phyloP scores from a whole-genome alignment of 2,113 vertebrate species.

The Oplegnathus fasciatus region DNA sequence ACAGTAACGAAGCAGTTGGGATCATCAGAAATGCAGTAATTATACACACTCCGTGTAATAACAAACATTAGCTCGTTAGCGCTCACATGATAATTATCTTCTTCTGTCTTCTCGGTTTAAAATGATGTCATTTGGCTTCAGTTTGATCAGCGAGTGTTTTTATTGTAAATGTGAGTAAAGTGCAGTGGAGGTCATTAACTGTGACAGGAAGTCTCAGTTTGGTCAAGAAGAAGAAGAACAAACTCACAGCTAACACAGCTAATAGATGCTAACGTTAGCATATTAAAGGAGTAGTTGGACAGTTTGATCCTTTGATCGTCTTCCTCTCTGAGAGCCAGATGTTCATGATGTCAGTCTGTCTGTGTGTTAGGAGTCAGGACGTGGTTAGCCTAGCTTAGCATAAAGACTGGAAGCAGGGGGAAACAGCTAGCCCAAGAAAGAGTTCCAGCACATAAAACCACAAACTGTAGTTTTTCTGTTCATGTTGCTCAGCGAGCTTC shows the following conservation, averaged over 20 bases:
- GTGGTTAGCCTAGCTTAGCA: slow-evolving; percentile 12
- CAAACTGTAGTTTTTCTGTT: no score
- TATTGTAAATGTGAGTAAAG: background rate
- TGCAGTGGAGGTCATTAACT: background rate
- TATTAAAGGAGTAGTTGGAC: background rate
- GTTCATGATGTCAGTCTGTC: no score
- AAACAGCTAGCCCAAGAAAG: background rate
- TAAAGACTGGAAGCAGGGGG: background rate
- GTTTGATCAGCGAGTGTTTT: background rate
- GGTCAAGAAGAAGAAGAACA: background rate
- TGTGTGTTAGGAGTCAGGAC: background rate
- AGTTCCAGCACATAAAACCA: background rate
- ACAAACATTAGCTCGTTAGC: no score
- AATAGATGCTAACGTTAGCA: background rate
- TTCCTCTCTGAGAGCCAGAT: no score
- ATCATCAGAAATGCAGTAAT: no score
- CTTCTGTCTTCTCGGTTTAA: background rate
- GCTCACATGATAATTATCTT: no score
- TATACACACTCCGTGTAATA: no score
- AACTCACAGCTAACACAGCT: background rate
- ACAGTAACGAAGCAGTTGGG: no score
- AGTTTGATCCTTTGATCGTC: no score
- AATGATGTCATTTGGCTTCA: background rate
- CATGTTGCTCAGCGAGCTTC: background rate
- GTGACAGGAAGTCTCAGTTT: background rate